These are phyloP conservation scores for Tauraco hartlaubi DNA, from an alignment of 2,797 vertebrate genomes.

Conservation along the genomic window DNA sequence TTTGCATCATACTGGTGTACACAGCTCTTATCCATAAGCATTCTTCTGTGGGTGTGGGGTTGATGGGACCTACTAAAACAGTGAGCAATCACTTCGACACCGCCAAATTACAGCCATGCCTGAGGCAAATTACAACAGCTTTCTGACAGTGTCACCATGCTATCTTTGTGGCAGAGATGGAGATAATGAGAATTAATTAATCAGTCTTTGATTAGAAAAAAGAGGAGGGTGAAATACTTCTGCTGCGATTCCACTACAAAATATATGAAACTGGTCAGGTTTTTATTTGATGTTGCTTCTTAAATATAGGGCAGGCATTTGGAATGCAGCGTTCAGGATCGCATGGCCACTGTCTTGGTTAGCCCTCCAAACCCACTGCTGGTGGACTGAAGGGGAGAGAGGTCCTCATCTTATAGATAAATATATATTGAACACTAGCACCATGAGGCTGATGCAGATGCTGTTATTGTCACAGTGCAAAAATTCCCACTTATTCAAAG, in stretches of 20 bases:
- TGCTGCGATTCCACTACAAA: neutral
- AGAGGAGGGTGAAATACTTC: neutral
- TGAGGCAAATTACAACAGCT: slow-evolving; percentile 45
- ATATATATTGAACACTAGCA: fast-evolving
- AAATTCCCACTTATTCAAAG: neutral
- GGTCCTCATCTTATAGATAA: neutral
- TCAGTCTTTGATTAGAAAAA: slow-evolving; percentile 61
- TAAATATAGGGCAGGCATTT: neutral
- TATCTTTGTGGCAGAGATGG: slow-evolving; percentile 65
- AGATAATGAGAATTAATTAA: slow-evolving; percentile 75
- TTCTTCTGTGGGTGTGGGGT: neutral
- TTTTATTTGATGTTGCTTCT: slow-evolving; percentile 35
- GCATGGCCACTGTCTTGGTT: neutral
- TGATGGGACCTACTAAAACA: slow-evolving; percentile 13
- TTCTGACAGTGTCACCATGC: slow-evolving; percentile 46
- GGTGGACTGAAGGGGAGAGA: neutral
- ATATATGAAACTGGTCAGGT: neutral
- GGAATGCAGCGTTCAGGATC: fast-evolving
- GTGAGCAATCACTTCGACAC: neutral
- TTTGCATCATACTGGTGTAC: neutral
- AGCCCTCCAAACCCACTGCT: neutral
- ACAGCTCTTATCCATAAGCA: neutral
- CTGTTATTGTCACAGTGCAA: neutral
- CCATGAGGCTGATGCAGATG: neutral
- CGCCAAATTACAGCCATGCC: slow-evolving; percentile 47